These are phyloP conservation scores for Panthera tigris DNA, from an alignment of 2,113 vertebrate genomes.

Conservation along the genomic window DNA sequence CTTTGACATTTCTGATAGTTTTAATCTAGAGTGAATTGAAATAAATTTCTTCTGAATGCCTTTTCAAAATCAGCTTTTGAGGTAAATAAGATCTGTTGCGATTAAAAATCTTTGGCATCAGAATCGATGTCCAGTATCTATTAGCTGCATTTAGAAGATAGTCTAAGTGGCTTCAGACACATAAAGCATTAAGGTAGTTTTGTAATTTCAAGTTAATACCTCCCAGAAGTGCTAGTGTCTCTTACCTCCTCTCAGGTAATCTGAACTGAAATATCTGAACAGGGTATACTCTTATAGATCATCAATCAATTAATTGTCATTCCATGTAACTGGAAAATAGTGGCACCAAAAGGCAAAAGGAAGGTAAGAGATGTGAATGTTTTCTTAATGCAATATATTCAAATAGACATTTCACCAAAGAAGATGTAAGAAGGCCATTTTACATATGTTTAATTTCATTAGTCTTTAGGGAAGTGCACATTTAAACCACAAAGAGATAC, in stretches of 20 bases:
- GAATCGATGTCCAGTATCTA: not conserved
- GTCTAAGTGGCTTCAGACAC: not conserved
- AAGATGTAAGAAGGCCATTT: not conserved
- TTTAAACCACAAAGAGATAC: not conserved
- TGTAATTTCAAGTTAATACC: not conserved
- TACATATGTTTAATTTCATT: not conserved
- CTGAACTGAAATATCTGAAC: not conserved
- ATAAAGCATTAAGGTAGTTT: not conserved
- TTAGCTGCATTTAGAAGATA: not conserved
- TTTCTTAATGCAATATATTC: not conserved
- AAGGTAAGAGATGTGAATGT: constrained; percentile 13
- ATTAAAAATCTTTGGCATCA: not conserved
- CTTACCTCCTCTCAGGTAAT: not conserved
- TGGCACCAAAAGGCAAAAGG: not conserved
- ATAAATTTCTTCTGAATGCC: not conserved
- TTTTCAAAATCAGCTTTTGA: constrained; percentile 26
- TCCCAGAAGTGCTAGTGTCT: not conserved
- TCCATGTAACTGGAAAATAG: not conserved
- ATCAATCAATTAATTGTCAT: not conserved
- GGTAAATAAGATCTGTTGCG: not conserved
- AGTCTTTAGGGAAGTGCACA: not conserved
- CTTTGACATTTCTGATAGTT: not conserved
- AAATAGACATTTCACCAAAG: not conserved
- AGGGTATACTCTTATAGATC: not conserved
- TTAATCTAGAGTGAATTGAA: constrained; percentile 17